Evolutionary conservation across 2,797 vertebrate species (phyloP).

Genomic region (Fistularia commersonii): DNA sequence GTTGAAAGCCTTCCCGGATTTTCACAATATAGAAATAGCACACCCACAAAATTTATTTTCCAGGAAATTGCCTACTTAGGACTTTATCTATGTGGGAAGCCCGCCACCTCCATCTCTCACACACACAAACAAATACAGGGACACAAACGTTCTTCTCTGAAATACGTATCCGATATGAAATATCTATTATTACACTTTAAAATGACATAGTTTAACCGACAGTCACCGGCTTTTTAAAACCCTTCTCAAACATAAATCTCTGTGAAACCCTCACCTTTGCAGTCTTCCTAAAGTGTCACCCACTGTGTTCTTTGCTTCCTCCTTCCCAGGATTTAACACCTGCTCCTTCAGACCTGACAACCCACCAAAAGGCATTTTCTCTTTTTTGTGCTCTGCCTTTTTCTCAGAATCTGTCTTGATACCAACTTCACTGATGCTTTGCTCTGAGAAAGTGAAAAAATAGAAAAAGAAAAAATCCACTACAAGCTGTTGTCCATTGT

Average conservation of each 20-base stretch:
- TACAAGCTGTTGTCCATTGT: constrained; percentile 66
- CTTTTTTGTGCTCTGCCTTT: not conserved
- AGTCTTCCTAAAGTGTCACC: constrained; percentile 88
- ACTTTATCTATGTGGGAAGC: constrained; percentile 25
- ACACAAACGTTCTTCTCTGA: constrained; percentile 18
- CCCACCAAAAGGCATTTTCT: constrained; percentile 86
- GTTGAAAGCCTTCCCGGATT: too few species aligned
- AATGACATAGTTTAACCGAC: too few species aligned
- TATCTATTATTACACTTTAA: constrained; percentile 47
- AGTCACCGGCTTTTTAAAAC: too few species aligned
- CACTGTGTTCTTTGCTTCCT: constrained; percentile 86
- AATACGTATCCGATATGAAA: constrained; percentile 64
- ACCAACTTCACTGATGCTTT: constrained; percentile 14
- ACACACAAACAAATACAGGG: constrained; percentile 2
- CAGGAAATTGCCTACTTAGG: constrained; percentile 56
- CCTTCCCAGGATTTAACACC: constrained; percentile 86
- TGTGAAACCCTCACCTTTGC: constrained; percentile 83
- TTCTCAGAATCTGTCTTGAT: constrained; percentile 22
- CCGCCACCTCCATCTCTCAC: not conserved
- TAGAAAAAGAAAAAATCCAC: constrained; percentile 34
- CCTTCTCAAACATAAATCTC: too few species aligned
- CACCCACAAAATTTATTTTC: constrained; percentile 17
- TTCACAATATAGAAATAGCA: not conserved
- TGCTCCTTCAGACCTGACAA: constrained; percentile 84
- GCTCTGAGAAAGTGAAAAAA: too few species aligned